A percentile compares a stretch with the other conserved stretches of the same genome.
Evolutionary conservation across 2,797 vertebrate genomes (phyloP).

Genomic region (Sphenodon punctatus): DNA sequence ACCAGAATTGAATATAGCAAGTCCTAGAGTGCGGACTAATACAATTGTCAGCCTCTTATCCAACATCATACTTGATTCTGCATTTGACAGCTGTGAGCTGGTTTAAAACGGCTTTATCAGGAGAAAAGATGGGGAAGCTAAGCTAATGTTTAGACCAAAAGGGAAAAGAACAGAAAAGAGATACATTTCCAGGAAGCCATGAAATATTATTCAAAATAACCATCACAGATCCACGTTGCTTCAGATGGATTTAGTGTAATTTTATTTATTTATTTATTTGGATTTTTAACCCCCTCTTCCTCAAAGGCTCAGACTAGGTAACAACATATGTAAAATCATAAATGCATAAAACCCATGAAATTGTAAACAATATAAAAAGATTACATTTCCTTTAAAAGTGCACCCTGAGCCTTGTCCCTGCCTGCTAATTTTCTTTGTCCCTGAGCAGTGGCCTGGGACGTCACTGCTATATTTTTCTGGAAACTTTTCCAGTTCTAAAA

Average conservation of each 20-base stretch:
- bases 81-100: not conserved
- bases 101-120: not conserved
- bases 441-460: too few relatives aligned
- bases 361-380: too few relatives aligned
- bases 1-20: not conserved
- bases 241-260: not conserved
- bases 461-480: too few relatives aligned
- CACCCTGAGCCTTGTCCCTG: too few relatives aligned
- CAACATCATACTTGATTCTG: not conserved
- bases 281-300: too few relatives aligned
- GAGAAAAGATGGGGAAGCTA: not conserved
- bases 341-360: too few relatives aligned
- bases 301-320: too few relatives aligned
- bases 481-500: too few relatives aligned
- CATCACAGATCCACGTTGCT: not conserved
- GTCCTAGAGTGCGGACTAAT: not conserved
- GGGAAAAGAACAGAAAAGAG: conserved; percentile 11
- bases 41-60: not conserved
- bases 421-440: too few relatives aligned
- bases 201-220: not conserved
- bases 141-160: not conserved
- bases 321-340: too few relatives aligned
- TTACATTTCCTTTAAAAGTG: too few relatives aligned
- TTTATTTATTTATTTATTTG: too few relatives aligned
- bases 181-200: not conserved